Conservation (phyloP, 2,113 vertebrate species). For the Lucifuga dentata region DNA sequence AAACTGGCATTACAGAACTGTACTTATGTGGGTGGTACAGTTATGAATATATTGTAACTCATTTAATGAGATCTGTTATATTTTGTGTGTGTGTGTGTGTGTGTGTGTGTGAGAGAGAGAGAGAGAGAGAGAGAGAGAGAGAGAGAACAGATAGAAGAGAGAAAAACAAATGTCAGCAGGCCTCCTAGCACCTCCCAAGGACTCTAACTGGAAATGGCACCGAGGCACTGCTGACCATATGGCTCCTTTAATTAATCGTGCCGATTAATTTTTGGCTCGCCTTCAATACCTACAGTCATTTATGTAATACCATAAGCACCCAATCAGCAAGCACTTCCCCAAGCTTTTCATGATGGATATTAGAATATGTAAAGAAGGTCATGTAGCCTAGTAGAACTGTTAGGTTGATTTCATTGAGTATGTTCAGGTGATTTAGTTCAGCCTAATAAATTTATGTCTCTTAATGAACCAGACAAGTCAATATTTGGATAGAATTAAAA, state of each 20-base stretch:
- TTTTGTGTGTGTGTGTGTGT: background rate
- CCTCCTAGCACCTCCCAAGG: conserved; percentile 78
- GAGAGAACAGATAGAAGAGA: conserved; percentile 29
- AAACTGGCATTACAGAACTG: conserved; percentile 3
- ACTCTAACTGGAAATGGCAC: conserved; percentile 80
- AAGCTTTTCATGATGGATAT: conserved; percentile 33
- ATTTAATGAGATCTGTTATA: background rate
- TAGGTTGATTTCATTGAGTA: conserved; percentile 27
- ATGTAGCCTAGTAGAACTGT: conserved; percentile 22
- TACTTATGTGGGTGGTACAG: background rate
- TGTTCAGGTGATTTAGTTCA: conserved; percentile 26
- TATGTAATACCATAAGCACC: conserved; percentile 64
- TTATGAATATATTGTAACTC: background rate
- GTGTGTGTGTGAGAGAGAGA: background rate
- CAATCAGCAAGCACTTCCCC: conserved; percentile 58
- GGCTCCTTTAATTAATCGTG: conserved; percentile 84
- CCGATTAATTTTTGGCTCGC: conserved; percentile 81
- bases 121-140: conserved; percentile 27
- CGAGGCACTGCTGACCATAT: conserved; percentile 82
- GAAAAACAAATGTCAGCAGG: conserved; percentile 83
- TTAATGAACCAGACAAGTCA: background rate
- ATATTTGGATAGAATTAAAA: background rate
- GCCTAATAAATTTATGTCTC: conserved; percentile 24
- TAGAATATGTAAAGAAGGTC: conserved; percentile 45
- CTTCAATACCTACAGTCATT: conserved; percentile 74